Evolutionary conservation across 2,888 invertebrate species (phyloP).

Genomic region (Limenitis camilla): DNA sequence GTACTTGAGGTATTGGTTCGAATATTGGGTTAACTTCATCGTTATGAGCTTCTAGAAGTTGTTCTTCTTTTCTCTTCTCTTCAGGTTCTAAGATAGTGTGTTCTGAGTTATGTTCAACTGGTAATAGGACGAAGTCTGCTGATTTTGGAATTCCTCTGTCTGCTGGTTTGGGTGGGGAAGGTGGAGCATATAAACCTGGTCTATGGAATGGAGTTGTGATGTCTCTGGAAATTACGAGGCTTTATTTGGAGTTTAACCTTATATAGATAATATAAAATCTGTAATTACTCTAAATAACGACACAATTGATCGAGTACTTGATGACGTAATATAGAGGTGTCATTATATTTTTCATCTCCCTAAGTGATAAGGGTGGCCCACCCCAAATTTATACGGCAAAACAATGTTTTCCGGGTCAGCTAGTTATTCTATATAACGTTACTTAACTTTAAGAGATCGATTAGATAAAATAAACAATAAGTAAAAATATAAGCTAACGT

Average conservation of each 20-base stretch:
- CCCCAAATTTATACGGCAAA: too few relatives aligned
- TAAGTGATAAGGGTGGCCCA: too few relatives aligned
- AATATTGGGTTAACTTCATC: constrained; percentile 56
- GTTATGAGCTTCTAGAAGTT: constrained; percentile 47
- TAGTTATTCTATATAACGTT: too few relatives aligned
- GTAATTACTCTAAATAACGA: too few relatives aligned
- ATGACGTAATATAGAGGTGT: too few relatives aligned
- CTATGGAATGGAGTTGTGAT: constrained; percentile 59
- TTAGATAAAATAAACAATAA: too few relatives aligned
- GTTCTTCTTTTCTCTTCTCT: constrained; percentile 44
- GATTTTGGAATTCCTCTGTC: constrained; percentile 37
- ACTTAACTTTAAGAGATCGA: too few relatives aligned
- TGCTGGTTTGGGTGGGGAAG: constrained; percentile 55
- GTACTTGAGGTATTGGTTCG: constrained; percentile 44
- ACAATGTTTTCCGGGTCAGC: too few relatives aligned
- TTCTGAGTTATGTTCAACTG: constrained; percentile 47
- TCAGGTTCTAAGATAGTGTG: constrained; percentile 58
- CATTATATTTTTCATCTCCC: too few relatives aligned
- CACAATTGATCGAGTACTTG: too few relatives aligned
- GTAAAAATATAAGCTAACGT: too few relatives aligned
- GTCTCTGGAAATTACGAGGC: constrained; percentile 40
- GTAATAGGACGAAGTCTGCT: constrained; percentile 51
- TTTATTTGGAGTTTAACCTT: background rate
- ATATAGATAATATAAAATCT: background rate
- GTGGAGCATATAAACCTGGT: constrained; percentile 73